Evolutionary conservation across 2,113 vertebrate species (phyloP), one percentile per base, ranked within the genome.

Genomic region (Syngnathus scovelli): DNA sequence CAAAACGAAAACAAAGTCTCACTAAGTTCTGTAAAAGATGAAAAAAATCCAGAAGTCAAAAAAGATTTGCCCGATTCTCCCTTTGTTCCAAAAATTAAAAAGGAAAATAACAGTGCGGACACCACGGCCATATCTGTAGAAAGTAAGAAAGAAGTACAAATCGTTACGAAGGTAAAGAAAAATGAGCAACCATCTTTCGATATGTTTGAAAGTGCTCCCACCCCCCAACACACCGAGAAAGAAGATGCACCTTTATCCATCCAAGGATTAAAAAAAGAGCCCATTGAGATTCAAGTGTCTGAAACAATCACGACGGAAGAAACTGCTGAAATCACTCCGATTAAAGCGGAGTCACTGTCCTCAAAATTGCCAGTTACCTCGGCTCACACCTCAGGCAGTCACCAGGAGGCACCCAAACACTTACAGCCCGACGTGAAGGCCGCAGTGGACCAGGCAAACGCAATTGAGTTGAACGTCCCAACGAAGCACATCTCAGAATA

Each of bases 301-400:
- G 5, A 66, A 37, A 56, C 66, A 15, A 52, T 71, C 37, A 69
- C 73, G 51, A 60, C 41, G 0, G 82, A 86, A 55, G 21, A 27
- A 3, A 16, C 61, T 2, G 62, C 15, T 48, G 70, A 83, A 68
- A 72, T 68, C 6, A 6, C 46, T 3, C 8, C 36, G 8, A 52
- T 84, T 27, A 82, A 90, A 74, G 63, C 70, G 0, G 88, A 90
- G 60, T 69, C 74, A 15, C 33, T 60, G 37, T 85, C 83, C 48
- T 51, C 72, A 46, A 62, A 86, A 33, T 10, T 69, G 8, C 44
- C 64, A 11, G 1, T 63, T 61, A 9, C 33, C 64, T 81, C 43
- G 0, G 21, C 66, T 69, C 69, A 44, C 6, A 4, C 56, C 38
- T 44, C 66, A 43, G 76, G 73, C 8, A 7, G 38, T 62, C 74